Base-by-base conservation (phyloP, 2,888 invertebrate genomes). In the Hetaerina titia region DNA sequence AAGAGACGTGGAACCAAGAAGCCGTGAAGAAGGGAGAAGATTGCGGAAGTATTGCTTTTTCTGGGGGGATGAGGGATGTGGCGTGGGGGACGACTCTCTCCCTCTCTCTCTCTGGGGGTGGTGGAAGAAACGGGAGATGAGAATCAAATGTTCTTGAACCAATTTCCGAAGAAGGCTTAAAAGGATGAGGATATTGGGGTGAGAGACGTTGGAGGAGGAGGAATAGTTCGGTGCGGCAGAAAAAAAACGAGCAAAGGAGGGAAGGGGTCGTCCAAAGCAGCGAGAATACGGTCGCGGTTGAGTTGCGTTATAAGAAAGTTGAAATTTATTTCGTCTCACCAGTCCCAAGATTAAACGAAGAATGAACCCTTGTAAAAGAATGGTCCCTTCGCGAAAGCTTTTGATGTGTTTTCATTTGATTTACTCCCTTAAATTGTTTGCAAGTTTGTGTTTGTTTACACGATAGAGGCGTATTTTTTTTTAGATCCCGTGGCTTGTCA, bases 71-170 rank as follows among this genome's bases (percentile, higher is more conserved):
- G 56, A n/a, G 89, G 57, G 69, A n/a, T 13, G 89, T 56, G 45
- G 88, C n/a, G 22, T 56, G 15, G 88, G 45, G 19, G 64, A 6
- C 56, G 81, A 31, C 81, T 22, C 81, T 81, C 81, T 81, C 15
- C 25, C 9, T 25, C 25, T 8, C 19, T 69, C 1, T 19, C 57
- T n/a, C 13, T 69, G 92, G 69, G 22, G 92, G 45, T n/a, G 56
- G 63, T 63, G 15, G 81, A 81, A 81, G 81, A 63, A 69, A 69
- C 56, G 74, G 92, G 56, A 92, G 92, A 92, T 69, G 92, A 92
- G 92, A 92, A 92, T 92, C 92, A 92, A 92, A 92, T 92, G 92
- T 92, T 92, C 92, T 92, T 92, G 92, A 92, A 92, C 92, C 92
- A 92, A 92, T 92, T 92, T 92, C 92, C 92, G 92, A 92, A 92